These are phyloP conservation scores for Argynnis bischoffii DNA, from an alignment of 2,888 invertebrate genomes.

Conservation along the genomic window DNA sequence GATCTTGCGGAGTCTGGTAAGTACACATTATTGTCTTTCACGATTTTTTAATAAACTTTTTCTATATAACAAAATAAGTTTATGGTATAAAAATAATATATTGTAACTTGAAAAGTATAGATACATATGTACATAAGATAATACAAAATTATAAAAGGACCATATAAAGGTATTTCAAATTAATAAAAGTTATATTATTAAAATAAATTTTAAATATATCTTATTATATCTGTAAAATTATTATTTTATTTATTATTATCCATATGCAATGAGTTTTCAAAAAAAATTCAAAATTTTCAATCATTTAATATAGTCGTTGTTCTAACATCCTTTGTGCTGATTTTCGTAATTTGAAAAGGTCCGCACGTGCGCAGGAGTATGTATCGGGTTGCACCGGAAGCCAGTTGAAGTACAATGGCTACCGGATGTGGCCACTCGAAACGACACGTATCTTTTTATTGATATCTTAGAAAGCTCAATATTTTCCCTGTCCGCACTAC, in stretches of 20 bases:
- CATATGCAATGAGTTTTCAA: slow-evolving; percentile 6
- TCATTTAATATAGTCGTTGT: slow-evolving; percentile 34
- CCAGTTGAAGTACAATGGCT: slow-evolving; percentile 74
- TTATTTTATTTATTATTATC: neutral
- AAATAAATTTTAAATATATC: too few species aligned
- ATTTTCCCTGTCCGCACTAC: slow-evolving; percentile 74
- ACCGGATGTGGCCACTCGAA: slow-evolving; percentile 81
- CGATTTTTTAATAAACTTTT: slow-evolving; percentile 18
- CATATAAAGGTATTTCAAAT: too few species aligned
- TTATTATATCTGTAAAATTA: neutral
- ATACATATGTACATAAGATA: too few species aligned
- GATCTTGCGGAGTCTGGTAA: slow-evolving; percentile 59
- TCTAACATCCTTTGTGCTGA: slow-evolving; percentile 58
- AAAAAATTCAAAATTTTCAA: slow-evolving; percentile 40
- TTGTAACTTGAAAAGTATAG: too few species aligned
- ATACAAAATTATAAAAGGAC: too few species aligned
- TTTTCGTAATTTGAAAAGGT: slow-evolving; percentile 75
- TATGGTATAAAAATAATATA: too few species aligned
- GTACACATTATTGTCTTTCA: slow-evolving; percentile 52
- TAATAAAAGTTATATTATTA: too few species aligned
- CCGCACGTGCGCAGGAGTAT: slow-evolving; percentile 82
- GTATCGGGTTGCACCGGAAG: slow-evolving; percentile 82
- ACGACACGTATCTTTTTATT: slow-evolving; percentile 81
- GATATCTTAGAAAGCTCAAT: slow-evolving; percentile 79
- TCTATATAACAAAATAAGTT: neutral